Evolutionary conservation across 2,113 vertebrate species (phyloP), one percentile per base, ranked within the genome.

Genomic region (Carlito syrichta): DNA sequence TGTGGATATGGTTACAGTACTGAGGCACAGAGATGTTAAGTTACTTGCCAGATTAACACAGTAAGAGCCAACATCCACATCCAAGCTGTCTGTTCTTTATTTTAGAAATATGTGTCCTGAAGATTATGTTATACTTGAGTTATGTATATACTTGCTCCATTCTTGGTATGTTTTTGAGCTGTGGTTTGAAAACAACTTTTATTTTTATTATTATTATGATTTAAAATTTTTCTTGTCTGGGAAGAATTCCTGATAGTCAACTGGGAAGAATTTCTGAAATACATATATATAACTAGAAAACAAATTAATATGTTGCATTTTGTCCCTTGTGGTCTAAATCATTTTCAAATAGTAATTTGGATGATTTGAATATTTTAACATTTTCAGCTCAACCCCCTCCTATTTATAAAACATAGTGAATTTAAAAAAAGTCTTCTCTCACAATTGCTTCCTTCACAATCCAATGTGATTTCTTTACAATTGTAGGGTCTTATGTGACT

Each of bases 171-270:
- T 54, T 74, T 86, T 69, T 79, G 52, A 93, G 12, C 6, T 32
- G 69, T 56, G 68, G 17, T 68, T 27, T 78, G 56, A 78, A 93
- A 89, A 78, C 82, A 12, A 78, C 30, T 86, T 95, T 94, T 69
- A n/a, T 40, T 3, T 86, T 82, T 71, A 73, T 91, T 91, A n/a
- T 48, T 25, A 27, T 74, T 8, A 85, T 91, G 16, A 87, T 89
- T 78, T 73, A 84, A 89, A 91, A 9, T 22, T 90, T 66, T 95
- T 89, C 48, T 93, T 76, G 30, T 52, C 8, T 88, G 38, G 50
- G 17, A 73, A 81, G 73, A 78, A 23, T 95, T 96, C 93, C 69
- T 92, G 45, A 92, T 92, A n/a, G n/a, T 94, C 25, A 68, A 50
- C 30, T 92, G 22, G 4, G n/a, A n/a, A n/a, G n/a, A n/a, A n/a